Conservation (phyloP, 2,113 vertebrate species). For the Rhipidura dahli region DNA sequence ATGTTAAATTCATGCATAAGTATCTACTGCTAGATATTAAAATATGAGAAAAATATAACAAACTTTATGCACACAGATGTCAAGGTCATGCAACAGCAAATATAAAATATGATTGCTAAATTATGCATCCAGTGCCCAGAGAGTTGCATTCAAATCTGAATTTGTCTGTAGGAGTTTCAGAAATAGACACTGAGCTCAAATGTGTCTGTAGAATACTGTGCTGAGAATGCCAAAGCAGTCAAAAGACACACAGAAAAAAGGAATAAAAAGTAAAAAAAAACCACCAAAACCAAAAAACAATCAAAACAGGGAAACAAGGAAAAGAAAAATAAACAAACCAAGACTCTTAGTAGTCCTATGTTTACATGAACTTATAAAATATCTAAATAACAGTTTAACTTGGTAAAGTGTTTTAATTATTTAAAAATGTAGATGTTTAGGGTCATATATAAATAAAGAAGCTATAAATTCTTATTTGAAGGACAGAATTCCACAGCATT, state of each 20-base stretch:
- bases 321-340: fast-evolving
- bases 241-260: background rate
- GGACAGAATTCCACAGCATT: background rate
- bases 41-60: background rate
- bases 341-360: background rate
- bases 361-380: background rate
- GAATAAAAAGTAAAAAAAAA: background rate
- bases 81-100: background rate
- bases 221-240: background rate
- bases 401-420: background rate
- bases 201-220: background rate
- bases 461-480: background rate
- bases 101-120: slow-evolving; percentile 10
- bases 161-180: background rate
- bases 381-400: background rate
- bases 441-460: background rate
- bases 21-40: background rate
- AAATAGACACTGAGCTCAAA: background rate
- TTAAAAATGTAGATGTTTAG: background rate
- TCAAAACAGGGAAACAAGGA: fast-evolving
- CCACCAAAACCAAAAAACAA: background rate
- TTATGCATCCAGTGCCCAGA: background rate
- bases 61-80: background rate
- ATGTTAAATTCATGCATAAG: background rate
- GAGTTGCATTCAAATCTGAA: background rate